A percentile compares a stretch with the other conserved stretches of the same genome.
Evolutionary conservation across 2,113 vertebrate species (phyloP).

Genomic region (Neotoma lepida): DNA sequence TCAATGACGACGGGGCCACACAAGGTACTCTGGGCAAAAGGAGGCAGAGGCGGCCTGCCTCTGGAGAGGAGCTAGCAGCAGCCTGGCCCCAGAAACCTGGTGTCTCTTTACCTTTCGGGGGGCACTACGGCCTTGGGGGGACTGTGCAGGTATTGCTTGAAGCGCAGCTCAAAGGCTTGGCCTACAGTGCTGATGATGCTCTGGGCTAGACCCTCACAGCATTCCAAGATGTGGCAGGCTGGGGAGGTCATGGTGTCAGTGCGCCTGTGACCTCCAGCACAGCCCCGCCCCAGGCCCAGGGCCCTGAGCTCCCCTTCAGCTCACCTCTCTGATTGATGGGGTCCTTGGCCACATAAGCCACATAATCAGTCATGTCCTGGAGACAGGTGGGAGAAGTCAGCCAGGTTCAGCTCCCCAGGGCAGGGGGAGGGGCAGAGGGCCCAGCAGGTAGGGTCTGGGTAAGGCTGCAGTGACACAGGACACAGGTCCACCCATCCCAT

Average conservation of each 20-base stretch:
- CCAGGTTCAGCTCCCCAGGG: neutral
- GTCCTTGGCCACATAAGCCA: slow-evolving; percentile 90
- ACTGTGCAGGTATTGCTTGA: slow-evolving; percentile 97
- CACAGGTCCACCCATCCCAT: accelerated
- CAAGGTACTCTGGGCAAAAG: neutral
- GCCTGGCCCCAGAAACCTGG: neutral
- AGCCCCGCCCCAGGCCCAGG: neutral
- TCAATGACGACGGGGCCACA: neutral
- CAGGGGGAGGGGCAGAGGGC: neutral
- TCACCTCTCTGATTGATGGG: slow-evolving; percentile 91
- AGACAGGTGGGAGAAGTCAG: neutral
- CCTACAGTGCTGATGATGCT: slow-evolving; percentile 97
- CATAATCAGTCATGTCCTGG: slow-evolving; percentile 92
- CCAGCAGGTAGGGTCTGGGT: neutral
- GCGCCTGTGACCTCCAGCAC: neutral
- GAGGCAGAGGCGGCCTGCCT: neutral
- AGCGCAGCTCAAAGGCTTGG: slow-evolving; percentile 97
- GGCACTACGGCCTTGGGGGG: slow-evolving; percentile 89
- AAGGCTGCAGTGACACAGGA: accelerated
- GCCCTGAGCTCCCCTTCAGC: neutral
- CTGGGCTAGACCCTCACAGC: slow-evolving; percentile 94
- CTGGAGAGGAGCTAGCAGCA: too few species aligned
- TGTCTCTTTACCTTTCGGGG: slow-evolving; percentile 62
- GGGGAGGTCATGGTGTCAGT: neutral
- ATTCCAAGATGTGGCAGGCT: slow-evolving; percentile 99